Base-by-base conservation (phyloP, 2,113 vertebrate genomes). In the Beaufortia kweichowensis region DNA sequence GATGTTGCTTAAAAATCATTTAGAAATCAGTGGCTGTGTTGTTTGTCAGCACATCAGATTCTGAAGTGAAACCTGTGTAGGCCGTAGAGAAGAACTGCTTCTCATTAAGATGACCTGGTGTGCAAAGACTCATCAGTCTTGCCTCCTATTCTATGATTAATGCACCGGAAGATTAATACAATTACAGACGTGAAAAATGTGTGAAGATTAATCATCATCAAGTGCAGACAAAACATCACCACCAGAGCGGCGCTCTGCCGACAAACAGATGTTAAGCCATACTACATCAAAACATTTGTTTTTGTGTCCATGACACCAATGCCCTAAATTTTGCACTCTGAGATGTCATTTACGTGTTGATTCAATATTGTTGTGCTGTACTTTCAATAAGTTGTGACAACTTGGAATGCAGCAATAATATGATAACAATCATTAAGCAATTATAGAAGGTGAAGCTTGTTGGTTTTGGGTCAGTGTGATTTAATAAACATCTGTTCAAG, bases 21-120 rank as follows among this genome's bases (percentile, higher is more conserved):
- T n/a, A n/a, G n/a, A n/a, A n/a, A n/a, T n/a, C n/a, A n/a, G n/a
- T n/a, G n/a, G n/a, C n/a, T n/a, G n/a, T n/a, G n/a, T n/a, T n/a
- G n/a, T n/a, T n/a, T n/a, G 3, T 28, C 1, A 17, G 2, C 39
- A 48, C 35, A 74, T 28, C 5, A 12, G 15, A 5, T 26, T 74
- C 19, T 62, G 2, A 70, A 72, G 1, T 9, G 77, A 66, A 68
- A 53, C 28, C 6, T 8, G n/a, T 33, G 48, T 31, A 57, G 68
- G 24, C 62, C 57, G 48, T 66, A 77, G 82, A 77, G 76, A 61
- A 84, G 82, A 83, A 77, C 88, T 88, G 86, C 81, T 89, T 90
- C 85, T 81, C 68, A 91, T 89, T 90, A 89, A 48, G 33, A 77
- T 90, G 85, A 90, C 87, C 86, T 82, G 64, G 15, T 24, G 53